Base-by-base conservation (phyloP, 2,113 vertebrate genomes). In the Sprattus sprattus region DNA sequence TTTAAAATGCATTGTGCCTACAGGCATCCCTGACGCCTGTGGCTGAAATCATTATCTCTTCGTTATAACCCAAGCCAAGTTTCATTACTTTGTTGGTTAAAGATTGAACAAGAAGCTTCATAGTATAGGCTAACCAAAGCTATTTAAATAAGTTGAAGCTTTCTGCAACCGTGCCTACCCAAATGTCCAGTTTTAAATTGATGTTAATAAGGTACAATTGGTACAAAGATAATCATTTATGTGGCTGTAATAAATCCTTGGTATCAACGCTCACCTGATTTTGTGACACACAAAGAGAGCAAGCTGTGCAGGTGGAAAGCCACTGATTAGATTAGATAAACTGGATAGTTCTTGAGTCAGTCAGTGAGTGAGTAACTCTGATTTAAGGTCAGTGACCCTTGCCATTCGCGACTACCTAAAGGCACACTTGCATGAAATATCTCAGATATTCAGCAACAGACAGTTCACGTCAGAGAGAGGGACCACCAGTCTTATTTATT, bases 401-500 rank as follows among this genome's bases (percentile, higher is more conserved):
- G 15, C 25, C 22, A 20, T n/a, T 22, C 57, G 22, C 20, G 3
- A 6, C n/a, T 67, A 25, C 64, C n/a, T 28, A 67, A 25, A 28
- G 9, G n/a, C 10, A 67, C n/a, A 67, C 22, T 9, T 4, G 25
- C n/a, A 67, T 39, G 39, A 39, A 39, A 39, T 1, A 39, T 39
- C 39, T 39, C 39, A 39, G 39, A 39, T 39, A 39, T 39, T 39
- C 39, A 39, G 39, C 39, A 39, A 39, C 39, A 13, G n/a, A 67
- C 6, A 25, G 22, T 25, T 67, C 6, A 67, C 22, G 25, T 67
- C 50, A 52, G 64, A 67, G 64, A 67, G 64, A 10, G n/a, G 9
- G 4, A 11, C 64, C n/a, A 67, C n/a, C n/a, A n/a, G n/a, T 64
- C 25, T 67, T 67, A 39, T 92, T 89, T 90, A 89, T 90, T 91